Percentiles rank a stretch among this genome's conserved stretches.
phyloP scores from a whole-genome alignment of 2,797 vertebrate species.

The Myotis myotis region DNA sequence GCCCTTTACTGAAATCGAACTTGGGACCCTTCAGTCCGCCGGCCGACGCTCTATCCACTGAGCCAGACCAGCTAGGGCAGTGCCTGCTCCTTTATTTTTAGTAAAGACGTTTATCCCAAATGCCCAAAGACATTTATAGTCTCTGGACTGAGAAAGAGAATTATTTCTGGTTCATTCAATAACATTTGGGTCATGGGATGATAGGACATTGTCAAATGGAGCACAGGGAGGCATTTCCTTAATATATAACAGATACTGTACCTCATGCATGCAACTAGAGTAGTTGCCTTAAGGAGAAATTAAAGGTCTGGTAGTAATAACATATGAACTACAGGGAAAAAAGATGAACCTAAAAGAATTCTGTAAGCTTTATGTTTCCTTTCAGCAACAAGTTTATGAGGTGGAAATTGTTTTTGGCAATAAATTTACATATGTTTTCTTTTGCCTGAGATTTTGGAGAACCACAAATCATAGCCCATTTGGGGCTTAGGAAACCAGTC shows the following conservation, averaged over 20 bases:
- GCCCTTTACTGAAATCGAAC: too few species aligned
- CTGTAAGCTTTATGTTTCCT: neutral
- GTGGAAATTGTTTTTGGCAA: neutral
- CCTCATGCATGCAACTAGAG: too few species aligned
- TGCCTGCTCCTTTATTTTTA: neutral
- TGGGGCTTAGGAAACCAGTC: neutral
- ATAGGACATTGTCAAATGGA: neutral
- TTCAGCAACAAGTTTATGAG: neutral
- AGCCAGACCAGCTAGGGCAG: fast-evolving
- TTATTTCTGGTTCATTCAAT: neutral
- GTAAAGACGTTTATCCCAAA: neutral
- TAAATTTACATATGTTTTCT: neutral
- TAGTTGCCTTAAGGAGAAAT: neutral
- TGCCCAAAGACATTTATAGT: neutral
- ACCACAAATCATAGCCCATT: neutral
- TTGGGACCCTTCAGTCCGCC: too few species aligned
- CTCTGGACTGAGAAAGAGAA: neutral
- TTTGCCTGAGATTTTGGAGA: neutral
- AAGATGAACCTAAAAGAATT: neutral
- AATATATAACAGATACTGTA: neutral
- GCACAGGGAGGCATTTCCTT: neutral
- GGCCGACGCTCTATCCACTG: too few species aligned
- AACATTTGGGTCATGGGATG: neutral
- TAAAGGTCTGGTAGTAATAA: neutral
- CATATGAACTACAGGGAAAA: neutral